Base-by-base conservation (phyloP, 2,888 invertebrate genomes). In the Nemurella pictetii region DNA sequence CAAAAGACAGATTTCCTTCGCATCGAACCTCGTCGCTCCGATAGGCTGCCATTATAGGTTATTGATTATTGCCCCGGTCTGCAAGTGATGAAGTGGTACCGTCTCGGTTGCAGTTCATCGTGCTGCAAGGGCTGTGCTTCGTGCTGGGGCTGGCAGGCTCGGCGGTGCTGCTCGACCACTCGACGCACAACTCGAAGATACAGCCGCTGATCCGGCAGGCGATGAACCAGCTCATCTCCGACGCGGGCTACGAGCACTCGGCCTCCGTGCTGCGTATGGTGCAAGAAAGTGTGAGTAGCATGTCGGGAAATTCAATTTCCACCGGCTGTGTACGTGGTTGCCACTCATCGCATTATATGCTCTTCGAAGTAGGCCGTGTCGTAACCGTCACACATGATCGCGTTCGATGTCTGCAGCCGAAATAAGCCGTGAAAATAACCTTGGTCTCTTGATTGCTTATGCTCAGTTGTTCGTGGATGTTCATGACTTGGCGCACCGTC, bases 231-330 rank as follows among this genome's bases (percentile, higher is more conserved):
- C 93, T 97, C 85, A 96, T 97, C 87, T 93, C 88, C 80, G 88
- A 95, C 88, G 95, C 96, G 2, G 93, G 94, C 87, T 94, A 95
- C 88, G 93, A 94, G 84, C 92, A 92, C 87, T 94, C 95, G 81
- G 91, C 93, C 83, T 91, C 92, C 87, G 94, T 95, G 83, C 92
- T 97, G 28, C 93, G 94, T 88, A 93, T 95, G 92, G 94, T 97
- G 80, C 97, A 97, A 89, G 96, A 97, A 92, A 95, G 95, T 88
- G 96, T 96, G 91, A 94, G 94, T 91, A 83, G 36, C 35, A n/a
- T n/a, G n/a, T n/a, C n/a, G n/a, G n/a, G n/a, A n/a, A n/a, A n/a
- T n/a, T n/a, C n/a, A n/a, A n/a, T n/a, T n/a, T n/a, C n/a, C n/a
- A n/a, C n/a, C n/a, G n/a, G n/a, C n/a, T n/a, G n/a, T n/a, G n/a